Conservation (phyloP, 2,888 invertebrate species). For the Synanthedon tipuliformis region DNA sequence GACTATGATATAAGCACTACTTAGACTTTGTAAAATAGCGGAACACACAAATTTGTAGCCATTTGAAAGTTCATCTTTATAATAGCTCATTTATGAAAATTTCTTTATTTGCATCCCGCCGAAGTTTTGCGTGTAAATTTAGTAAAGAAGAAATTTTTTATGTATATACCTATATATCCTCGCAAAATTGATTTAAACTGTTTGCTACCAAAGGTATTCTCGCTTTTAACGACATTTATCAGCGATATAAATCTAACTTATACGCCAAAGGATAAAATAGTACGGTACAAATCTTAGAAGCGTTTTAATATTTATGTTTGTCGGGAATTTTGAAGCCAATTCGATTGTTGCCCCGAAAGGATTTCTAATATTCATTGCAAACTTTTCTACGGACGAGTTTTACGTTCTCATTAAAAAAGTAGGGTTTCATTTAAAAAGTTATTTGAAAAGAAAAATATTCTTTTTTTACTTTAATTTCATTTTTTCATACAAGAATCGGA, state of each 20-base stretch:
- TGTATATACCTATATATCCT: too few relatives aligned
- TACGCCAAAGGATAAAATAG: constrained; percentile 24
- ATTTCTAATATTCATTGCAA: background rate
- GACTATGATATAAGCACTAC: constrained; percentile 26
- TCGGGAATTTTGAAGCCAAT: background rate
- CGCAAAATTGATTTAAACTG: too few relatives aligned
- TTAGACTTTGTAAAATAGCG: constrained; percentile 28
- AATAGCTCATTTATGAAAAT: too few relatives aligned
- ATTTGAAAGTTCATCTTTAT: constrained; percentile 10
- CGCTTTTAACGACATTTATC: background rate
- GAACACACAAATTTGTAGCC: constrained; percentile 36
- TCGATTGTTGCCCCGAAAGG: background rate
- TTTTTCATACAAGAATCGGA: too few relatives aligned
- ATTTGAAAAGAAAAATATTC: too few relatives aligned
- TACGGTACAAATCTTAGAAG: constrained; percentile 11
- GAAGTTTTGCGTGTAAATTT: too few relatives aligned
- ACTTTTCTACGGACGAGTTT: background rate
- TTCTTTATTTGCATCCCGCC: too few relatives aligned
- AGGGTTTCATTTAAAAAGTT: too few relatives aligned
- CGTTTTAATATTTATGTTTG: constrained; percentile 20
- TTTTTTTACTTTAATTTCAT: too few relatives aligned
- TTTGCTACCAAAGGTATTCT: too few relatives aligned
- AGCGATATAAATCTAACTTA: constrained; percentile 21
- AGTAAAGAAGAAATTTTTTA: too few relatives aligned
- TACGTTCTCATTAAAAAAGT: too few relatives aligned